phyloP scores from a whole-genome alignment of 2,113 vertebrate species.

The Larimichthys crocea region DNA sequence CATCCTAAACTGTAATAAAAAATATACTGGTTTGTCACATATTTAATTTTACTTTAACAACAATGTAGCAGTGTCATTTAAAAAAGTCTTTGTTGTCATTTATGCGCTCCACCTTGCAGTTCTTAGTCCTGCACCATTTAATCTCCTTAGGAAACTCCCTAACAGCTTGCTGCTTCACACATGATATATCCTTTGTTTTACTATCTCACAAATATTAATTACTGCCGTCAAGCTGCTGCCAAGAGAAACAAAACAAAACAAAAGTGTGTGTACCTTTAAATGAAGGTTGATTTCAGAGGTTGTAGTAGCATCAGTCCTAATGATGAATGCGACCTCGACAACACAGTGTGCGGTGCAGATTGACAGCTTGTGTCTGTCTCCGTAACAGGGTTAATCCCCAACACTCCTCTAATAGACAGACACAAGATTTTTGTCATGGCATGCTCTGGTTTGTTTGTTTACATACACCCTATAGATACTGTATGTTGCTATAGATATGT shows the following conservation, averaged over 20 bases:
- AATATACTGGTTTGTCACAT: neutral
- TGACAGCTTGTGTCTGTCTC: slow-evolving; percentile 51
- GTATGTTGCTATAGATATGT: neutral
- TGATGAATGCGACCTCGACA: slow-evolving; percentile 4
- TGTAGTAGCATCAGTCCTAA: slow-evolving; percentile 21
- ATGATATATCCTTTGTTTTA: neutral
- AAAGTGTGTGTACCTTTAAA: slow-evolving; percentile 44
- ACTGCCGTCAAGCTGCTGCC: neutral
- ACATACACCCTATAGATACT: neutral
- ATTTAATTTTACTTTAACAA: neutral
- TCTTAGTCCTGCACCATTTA: slow-evolving; percentile 25
- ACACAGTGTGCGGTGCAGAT: slow-evolving; percentile 6
- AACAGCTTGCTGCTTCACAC: slow-evolving; percentile 24
- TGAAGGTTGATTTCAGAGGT: neutral
- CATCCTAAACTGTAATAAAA: neutral
- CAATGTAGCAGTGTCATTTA: neutral
- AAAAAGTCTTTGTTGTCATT: slow-evolving; percentile 1
- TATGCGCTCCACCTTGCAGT: neutral
- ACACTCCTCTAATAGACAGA: slow-evolving; percentile 39
- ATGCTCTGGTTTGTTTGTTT: slow-evolving; percentile 8
- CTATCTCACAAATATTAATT: neutral
- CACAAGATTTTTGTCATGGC: slow-evolving; percentile 18
- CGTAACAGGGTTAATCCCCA: slow-evolving; percentile 27
- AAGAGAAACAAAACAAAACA: neutral
- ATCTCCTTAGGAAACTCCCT: slow-evolving; percentile 56